Conservation (phyloP, 2,113 vertebrate species). For the Crotalus tigris region DNA sequence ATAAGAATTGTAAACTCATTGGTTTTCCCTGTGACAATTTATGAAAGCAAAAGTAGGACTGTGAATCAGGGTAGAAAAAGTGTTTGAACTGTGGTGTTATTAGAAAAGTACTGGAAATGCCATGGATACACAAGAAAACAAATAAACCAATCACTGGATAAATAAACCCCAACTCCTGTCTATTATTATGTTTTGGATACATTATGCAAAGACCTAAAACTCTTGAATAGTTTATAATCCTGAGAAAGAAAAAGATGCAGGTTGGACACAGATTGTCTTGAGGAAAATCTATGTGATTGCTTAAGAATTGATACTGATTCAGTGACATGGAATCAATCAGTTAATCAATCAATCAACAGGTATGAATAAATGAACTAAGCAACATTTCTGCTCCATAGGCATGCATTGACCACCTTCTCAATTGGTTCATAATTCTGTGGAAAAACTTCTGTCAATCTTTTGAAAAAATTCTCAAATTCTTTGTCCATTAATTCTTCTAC, state of each 20-base stretch:
- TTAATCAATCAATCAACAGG: neutral
- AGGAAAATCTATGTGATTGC: neutral
- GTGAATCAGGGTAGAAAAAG: neutral
- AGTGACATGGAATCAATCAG: neutral
- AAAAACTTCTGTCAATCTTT: neutral
- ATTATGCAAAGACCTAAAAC: neutral
- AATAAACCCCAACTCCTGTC: neutral
- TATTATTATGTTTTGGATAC: neutral
- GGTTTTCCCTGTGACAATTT: neutral
- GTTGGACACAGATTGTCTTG: neutral
- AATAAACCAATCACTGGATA: neutral
- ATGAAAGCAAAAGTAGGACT: neutral
- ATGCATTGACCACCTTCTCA: neutral
- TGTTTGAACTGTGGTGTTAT: neutral
- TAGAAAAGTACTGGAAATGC: neutral
- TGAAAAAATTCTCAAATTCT: conserved; percentile 7
- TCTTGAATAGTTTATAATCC: neutral
- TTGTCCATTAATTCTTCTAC: neutral
- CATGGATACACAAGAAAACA: neutral
- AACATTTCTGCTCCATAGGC: neutral
- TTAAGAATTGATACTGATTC: neutral
- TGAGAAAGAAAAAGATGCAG: neutral
- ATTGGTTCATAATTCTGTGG: conserved; percentile 6
- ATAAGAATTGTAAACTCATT: neutral
- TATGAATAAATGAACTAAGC: neutral